Conservation (phyloP, 2,888 invertebrate genomes). For the Lobophora halterata region DNA sequence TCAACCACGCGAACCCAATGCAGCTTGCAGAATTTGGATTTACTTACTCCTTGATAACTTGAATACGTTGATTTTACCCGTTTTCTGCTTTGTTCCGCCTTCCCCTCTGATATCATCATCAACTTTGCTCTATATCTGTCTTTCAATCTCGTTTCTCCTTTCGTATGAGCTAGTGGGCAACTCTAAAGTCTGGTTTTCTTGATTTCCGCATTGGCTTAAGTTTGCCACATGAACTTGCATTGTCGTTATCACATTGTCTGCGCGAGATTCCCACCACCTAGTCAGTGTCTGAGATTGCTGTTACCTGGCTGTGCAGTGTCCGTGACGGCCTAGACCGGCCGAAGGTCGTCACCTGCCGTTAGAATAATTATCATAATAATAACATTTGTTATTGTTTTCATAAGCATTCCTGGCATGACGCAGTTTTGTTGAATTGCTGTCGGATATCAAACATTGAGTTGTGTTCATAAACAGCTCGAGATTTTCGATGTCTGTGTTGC, state of each 20-base stretch:
- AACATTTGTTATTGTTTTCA: constrained; percentile 22
- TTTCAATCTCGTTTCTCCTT: no score
- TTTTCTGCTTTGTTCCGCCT: no score
- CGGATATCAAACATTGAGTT: constrained; percentile 2
- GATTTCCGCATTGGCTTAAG: background rate
- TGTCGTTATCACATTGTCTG: constrained; percentile 7
- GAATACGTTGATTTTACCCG: no score
- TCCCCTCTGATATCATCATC: no score
- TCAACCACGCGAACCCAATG: no score
- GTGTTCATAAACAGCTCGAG: no score
- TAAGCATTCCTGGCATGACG: constrained; percentile 11
- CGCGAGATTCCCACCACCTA: constrained; percentile 17
- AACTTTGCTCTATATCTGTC: no score
- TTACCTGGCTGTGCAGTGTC: constrained; percentile 25
- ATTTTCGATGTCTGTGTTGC: no score
- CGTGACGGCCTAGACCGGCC: constrained; percentile 39
- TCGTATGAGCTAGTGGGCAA: no score
- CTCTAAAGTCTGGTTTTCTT: no score
- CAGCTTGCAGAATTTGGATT: no score
- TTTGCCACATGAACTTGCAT: background rate
- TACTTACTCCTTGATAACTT: no score
- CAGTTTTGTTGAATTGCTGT: constrained; percentile 5
- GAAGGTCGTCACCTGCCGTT: constrained; percentile 34
- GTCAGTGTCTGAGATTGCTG: constrained; percentile 11
- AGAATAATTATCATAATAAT: constrained; percentile 27